Conservation (phyloP, 2,797 vertebrate species). For the Galagoides demidoff region DNA sequence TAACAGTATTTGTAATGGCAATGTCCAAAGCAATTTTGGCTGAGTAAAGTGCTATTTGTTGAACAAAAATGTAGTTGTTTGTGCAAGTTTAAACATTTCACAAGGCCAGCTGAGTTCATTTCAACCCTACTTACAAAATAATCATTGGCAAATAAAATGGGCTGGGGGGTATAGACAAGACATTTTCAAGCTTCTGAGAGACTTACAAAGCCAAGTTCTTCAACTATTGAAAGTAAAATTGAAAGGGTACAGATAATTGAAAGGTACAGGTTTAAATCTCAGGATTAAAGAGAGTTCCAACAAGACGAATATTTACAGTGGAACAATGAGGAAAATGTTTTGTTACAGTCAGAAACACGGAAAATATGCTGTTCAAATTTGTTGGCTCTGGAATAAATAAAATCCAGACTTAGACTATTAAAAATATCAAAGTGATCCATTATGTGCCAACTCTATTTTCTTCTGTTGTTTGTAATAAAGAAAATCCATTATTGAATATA, state of each 20-base stretch:
- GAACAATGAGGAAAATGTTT: constrained; percentile 78
- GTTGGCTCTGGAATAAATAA: constrained; percentile 85
- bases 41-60: constrained; percentile 71
- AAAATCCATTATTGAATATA: constrained; percentile 81
- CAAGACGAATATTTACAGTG: constrained; percentile 74
- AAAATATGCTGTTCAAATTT: constrained; percentile 81
- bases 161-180: constrained; percentile 52
- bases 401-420: constrained; percentile 82
- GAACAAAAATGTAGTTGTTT: constrained; percentile 81
- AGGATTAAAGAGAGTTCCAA: constrained; percentile 61
- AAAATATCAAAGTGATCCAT: constrained; percentile 81
- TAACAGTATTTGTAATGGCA: constrained; percentile 77
- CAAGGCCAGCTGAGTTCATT: constrained; percentile 77
- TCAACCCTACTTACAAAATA: constrained; percentile 76
- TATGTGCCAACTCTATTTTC: constrained; percentile 79
- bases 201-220: constrained; percentile 60
- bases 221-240: constrained; percentile 31
- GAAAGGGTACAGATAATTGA: constrained; percentile 56
- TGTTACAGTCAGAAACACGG: constrained; percentile 77
- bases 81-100: constrained; percentile 80
- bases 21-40: constrained; percentile 75
- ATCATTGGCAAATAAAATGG: constrained; percentile 73
- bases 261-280: constrained; percentile 67
- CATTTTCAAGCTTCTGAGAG: constrained; percentile 72
- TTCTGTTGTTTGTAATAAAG: constrained; percentile 78